These are phyloP conservation scores for Atractosteus spatula DNA, from an alignment of 2,113 vertebrate species.

Conservation along the genomic window DNA sequence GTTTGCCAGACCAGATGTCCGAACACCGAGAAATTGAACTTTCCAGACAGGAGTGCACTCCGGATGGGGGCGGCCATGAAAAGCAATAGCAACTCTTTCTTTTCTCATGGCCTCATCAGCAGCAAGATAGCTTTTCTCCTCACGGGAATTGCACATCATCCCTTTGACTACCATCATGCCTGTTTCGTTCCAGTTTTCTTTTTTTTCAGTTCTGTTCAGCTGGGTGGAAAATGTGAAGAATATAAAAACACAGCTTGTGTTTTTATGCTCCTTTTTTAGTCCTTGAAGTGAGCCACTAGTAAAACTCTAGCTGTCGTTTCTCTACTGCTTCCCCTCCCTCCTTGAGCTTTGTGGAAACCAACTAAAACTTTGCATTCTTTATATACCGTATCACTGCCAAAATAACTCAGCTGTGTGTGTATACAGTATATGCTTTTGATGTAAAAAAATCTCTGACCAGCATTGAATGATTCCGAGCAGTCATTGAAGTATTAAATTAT, in stretches of 20 bases:
- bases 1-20: background rate
- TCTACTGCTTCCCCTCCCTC: slow-evolving; percentile 4
- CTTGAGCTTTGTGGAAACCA: slow-evolving; percentile 9
- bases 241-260: slow-evolving; percentile 15
- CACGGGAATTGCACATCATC: slow-evolving; percentile 19
- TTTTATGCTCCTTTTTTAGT: background rate
- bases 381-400: slow-evolving; percentile 57
- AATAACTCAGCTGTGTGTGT: slow-evolving; percentile 23
- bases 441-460: slow-evolving; percentile 32
- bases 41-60: slow-evolving; percentile 49
- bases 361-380: slow-evolving; percentile 30
- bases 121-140: slow-evolving; percentile 31
- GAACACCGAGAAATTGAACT: slow-evolving; percentile 39
- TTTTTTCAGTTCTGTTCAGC: slow-evolving; percentile 14
- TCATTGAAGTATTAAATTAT: too few species aligned
- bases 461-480: slow-evolving; percentile 21
- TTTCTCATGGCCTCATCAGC: slow-evolving; percentile 46
- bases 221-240: slow-evolving; percentile 20
- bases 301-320: slow-evolving; percentile 10
- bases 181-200: background rate
- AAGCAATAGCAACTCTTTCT: slow-evolving; percentile 69
- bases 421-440: slow-evolving; percentile 25
- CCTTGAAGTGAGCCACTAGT: slow-evolving; percentile 21
- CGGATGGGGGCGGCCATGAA: slow-evolving; percentile 47
- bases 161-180: slow-evolving; percentile 23